Evolutionary conservation across 2,113 vertebrate genomes (phyloP).

Genomic region (Lanius ludovicianus): DNA sequence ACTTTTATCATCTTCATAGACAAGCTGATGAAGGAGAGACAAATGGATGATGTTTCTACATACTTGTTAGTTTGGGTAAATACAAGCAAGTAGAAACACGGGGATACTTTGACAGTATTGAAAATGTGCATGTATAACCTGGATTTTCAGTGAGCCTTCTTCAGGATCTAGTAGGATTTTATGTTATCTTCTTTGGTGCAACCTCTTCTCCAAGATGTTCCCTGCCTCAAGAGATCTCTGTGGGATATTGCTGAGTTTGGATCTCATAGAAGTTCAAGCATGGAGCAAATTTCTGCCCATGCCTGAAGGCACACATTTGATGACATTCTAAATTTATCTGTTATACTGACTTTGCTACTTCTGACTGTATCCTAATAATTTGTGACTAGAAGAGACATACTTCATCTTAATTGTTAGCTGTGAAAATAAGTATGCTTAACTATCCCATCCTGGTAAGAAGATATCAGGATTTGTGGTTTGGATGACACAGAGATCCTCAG

Average conservation of each 20-base stretch:
- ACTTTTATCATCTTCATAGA: background rate
- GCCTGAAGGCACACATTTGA: background rate
- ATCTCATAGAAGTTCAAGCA: background rate
- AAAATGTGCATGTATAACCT: background rate
- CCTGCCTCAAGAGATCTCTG: background rate
- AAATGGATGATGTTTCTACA: background rate
- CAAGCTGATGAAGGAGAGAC: background rate
- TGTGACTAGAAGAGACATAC: background rate
- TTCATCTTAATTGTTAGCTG: background rate
- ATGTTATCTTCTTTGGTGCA: background rate
- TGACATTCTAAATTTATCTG: background rate
- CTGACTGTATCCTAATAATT: background rate
- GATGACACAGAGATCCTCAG: background rate
- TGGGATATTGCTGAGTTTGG: background rate
- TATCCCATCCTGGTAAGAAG: background rate
- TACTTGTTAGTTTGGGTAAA: background rate
- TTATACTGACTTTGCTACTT: background rate
- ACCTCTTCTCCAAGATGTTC: background rate
- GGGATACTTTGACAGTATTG: background rate
- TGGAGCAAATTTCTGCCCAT: background rate
- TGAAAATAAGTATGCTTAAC: background rate
- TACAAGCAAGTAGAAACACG: background rate
- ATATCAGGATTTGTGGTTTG: background rate
- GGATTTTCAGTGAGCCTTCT: background rate
- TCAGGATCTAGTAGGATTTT: background rate